phyloP scores from a whole-genome alignment of 2,797 vertebrate species.

The Morus bassanus region DNA sequence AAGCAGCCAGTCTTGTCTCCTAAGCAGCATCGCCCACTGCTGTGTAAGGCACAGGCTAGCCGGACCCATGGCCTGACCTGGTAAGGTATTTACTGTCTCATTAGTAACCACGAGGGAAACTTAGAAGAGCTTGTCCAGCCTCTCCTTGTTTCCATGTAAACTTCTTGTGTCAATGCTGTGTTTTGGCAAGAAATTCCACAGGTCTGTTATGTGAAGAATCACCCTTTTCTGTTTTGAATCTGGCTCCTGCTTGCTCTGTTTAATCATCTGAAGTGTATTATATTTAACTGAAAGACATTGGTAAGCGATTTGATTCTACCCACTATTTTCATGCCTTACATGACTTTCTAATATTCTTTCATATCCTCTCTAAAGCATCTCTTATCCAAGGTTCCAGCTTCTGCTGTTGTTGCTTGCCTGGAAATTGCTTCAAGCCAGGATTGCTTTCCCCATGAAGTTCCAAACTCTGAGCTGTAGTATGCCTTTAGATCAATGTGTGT shows the following conservation, averaged over 20 bases:
- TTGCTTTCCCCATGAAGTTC: not conserved
- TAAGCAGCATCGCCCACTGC: not conserved
- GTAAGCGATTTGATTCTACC: not conserved
- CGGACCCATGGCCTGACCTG: not conserved
- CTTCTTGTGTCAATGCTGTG: not conserved
- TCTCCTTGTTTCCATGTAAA: not conserved
- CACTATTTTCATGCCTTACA: not conserved
- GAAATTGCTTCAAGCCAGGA: not conserved
- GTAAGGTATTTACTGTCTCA: not conserved
- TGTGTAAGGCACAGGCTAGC: not conserved
- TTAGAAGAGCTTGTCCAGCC: not conserved
- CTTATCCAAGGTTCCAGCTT: not conserved
- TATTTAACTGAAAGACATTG: not conserved
- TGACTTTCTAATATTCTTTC: not conserved
- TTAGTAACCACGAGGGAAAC: not conserved
- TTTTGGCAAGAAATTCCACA: not conserved
- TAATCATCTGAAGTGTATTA: not conserved
- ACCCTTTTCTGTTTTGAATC: not conserved
- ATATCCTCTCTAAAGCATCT: not conserved
- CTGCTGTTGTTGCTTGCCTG: not conserved
- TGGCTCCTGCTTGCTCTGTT: not conserved
- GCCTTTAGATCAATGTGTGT: not conserved
- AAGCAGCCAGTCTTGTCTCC: not conserved
- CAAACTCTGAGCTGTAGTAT: not conserved
- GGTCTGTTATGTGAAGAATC: not conserved